phyloP scores from a whole-genome alignment of 1,140 invertebrate species.

The Arctopsyche grandis region DNA sequence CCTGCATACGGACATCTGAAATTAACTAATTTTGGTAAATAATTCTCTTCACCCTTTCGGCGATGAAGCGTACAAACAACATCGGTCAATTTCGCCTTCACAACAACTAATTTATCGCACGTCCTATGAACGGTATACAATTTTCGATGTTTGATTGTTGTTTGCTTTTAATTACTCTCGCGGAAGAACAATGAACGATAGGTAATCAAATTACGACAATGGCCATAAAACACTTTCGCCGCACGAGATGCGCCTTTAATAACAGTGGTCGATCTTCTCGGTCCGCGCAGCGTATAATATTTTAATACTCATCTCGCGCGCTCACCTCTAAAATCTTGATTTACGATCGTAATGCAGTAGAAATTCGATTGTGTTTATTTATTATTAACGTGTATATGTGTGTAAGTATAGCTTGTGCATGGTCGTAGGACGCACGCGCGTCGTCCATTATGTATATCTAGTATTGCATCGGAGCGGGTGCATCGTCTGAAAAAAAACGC shows the following conservation, averaged over 20 bases:
- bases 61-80: not conserved
- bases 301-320: not conserved
- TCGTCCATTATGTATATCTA: not conserved
- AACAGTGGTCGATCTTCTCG: not conserved
- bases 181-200: not conserved
- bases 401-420: too few relatives aligned
- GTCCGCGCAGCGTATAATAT: not conserved
- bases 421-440: not conserved
- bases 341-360: constrained; percentile 1
- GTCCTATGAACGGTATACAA: not conserved
- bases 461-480: not conserved
- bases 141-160: not conserved
- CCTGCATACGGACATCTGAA: too few relatives aligned
- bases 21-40: too few relatives aligned
- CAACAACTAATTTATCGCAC: not conserved
- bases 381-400: too few relatives aligned
- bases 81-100: not conserved
- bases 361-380: not conserved
- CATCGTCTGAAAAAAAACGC: not conserved
- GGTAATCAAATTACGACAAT: not conserved
- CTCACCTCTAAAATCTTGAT: not conserved
- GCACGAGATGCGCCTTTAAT: not conserved
- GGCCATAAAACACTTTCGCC: constrained; percentile 28
- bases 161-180: constrained; percentile 13
- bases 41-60: too few relatives aligned